These are phyloP conservation scores for Benitochromis conjunctus DNA, from an alignment of 2,113 vertebrate genomes.

Conservation along the genomic window DNA sequence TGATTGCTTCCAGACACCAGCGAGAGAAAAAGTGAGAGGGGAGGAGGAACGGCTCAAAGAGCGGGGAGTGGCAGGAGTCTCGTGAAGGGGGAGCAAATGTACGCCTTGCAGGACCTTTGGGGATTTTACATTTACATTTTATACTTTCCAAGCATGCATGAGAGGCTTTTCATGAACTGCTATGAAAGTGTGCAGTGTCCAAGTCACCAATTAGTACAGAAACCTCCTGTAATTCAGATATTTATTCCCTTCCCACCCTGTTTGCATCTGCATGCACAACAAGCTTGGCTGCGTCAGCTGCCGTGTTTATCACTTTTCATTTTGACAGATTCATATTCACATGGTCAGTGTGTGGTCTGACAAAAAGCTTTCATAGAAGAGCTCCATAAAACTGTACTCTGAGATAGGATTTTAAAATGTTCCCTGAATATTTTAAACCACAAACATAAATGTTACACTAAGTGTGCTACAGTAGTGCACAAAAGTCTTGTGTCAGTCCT, in stretches of 20 bases:
- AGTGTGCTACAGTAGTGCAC: background rate
- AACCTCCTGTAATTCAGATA: background rate
- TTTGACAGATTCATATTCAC: background rate
- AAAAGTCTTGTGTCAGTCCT: background rate
- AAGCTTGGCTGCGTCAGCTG: background rate
- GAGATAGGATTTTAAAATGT: background rate
- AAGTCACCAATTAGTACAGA: background rate
- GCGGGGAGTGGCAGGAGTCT: constrained; percentile 15
- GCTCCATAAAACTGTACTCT: background rate
- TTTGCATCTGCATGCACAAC: background rate
- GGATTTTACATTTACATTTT: background rate
- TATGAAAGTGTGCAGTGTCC: background rate
- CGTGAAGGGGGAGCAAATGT: background rate
- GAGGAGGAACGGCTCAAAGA: constrained; percentile 28
- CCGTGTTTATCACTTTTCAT: background rate
- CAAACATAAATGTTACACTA: constrained; percentile 3
- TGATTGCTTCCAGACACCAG: constrained; percentile 73
- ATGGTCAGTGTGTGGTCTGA: constrained; percentile 4
- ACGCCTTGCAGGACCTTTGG: constrained; percentile 2
- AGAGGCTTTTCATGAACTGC: background rate
- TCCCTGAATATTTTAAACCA: background rate
- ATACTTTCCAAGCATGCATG: background rate
- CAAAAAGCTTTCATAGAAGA: background rate
- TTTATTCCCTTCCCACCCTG: background rate
- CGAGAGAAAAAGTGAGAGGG: background rate